Conservation (phyloP, 2,888 invertebrate species). For the Xanthorhoe designata region DNA sequence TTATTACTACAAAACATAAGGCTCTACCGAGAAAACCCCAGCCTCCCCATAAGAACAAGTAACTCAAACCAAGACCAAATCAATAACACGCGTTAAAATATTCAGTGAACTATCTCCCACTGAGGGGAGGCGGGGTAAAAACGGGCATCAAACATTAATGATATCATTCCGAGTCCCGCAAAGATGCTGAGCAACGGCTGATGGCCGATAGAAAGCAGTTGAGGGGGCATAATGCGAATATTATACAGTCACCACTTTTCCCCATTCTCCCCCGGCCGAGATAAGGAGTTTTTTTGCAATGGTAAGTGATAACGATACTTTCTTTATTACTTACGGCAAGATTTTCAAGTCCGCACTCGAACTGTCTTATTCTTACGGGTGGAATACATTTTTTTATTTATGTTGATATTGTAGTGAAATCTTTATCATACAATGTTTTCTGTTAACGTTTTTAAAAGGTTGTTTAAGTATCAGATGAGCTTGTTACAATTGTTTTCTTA, state of each 20-base stretch:
- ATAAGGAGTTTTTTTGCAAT: conserved; percentile 36
- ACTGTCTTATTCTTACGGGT: not conserved
- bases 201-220: conserved; percentile 77
- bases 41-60: conserved; percentile 39
- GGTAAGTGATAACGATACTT: conserved; percentile 39
- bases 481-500: too few species aligned
- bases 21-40: conserved; percentile 2
- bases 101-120: conserved; percentile 65
- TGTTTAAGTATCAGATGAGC: too few species aligned
- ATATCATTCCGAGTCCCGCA: conserved; percentile 75
- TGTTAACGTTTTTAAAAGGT: too few species aligned
- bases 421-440: not conserved
- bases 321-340: conserved; percentile 26
- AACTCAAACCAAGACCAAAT: conserved; percentile 49
- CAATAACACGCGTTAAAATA: conserved; percentile 63
- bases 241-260: conserved; percentile 74
- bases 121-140: conserved; percentile 56
- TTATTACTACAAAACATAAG: not conserved
- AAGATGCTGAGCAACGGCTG: conserved; percentile 77
- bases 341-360: conserved; percentile 5
- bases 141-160: conserved; percentile 77
- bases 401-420: not conserved
- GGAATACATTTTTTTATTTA: not conserved
- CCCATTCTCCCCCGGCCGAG: conserved; percentile 50
- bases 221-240: conserved; percentile 78